Base-by-base conservation (phyloP, 2,113 vertebrate species). In the Bubo bubo region DNA sequence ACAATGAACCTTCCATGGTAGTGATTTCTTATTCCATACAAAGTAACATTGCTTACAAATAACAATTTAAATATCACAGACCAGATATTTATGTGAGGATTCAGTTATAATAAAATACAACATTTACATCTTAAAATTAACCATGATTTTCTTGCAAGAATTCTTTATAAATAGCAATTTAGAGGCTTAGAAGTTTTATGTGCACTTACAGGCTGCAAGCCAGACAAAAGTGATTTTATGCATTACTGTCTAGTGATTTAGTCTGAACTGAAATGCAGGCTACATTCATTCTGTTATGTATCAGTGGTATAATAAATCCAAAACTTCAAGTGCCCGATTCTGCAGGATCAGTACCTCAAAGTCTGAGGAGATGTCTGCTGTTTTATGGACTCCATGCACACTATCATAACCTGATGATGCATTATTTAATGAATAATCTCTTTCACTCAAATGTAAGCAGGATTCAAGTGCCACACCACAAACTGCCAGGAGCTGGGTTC, bases 391-490 rank as follows among this genome's bases (percentile, higher is more conserved):
- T 47, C 98, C 98, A 2, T 98, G 98, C 14, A 99, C 98, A 12
- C 99, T 99, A 95, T 98, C 47, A 68, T 98, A 98, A 45, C 98
- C 98, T 4, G 96, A 77, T 3, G 99, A 99, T 19, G 98, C 98
- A 37, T 94, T 85, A 14, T 88, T 98, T 84, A 99, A 96, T 2
- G 88, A 97, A 37, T 77, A 17, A 93, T 99, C 97, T 80, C 37
- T 98, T 50, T 95, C 70, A 47, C 43, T 27, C n/a, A 98, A 52
- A 23, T 98, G 79, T 82, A 80, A 75, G 91, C 98, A 99, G 17
- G 60, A 90, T 27, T 99, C 99, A 37, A 99, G 95, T 9, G 98
- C 99, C 72, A 99, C 99, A 0, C 99, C 98, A 91, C 99, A 99
- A 77, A 99, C 82, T 72, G 98, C 81, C 94, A 99, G 60, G 79